Percentiles rank a stretch among this genome's conserved stretches.
phyloP scores from a whole-genome alignment of 2,888 invertebrate genomes.

The Siphonodentalium dalli region DNA sequence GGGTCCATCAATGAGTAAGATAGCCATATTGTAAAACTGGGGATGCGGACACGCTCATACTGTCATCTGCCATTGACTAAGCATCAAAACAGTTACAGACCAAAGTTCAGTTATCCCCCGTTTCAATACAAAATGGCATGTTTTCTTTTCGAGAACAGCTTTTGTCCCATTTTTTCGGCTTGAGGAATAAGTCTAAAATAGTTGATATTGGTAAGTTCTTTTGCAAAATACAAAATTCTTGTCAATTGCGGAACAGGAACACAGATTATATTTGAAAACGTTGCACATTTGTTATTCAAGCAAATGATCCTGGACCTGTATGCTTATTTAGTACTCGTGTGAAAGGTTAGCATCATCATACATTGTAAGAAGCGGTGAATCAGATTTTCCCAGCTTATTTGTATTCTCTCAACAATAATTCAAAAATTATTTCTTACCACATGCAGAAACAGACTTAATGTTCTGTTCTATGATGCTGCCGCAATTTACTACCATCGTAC shows the following conservation, averaged over 20 bases:
- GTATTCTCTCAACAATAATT: background rate
- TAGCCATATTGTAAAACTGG: too few species aligned
- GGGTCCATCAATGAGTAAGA: too few species aligned
- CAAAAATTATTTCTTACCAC: conserved; percentile 11
- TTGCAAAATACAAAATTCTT: conserved; percentile 21
- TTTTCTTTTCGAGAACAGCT: background rate
- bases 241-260: conserved; percentile 13
- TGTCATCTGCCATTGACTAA: too few species aligned
- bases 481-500: conserved; percentile 6
- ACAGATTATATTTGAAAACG: conserved; percentile 8
- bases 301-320: conserved; percentile 12
- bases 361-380: conserved; percentile 14
- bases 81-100: conserved; percentile 16
- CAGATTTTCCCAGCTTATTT: conserved; percentile 11
- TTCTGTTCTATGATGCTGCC: conserved; percentile 11
- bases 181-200: background rate
- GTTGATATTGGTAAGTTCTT: conserved; percentile 5
- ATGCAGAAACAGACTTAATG: conserved; percentile 20
- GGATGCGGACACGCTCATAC: too few species aligned
- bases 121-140: conserved; percentile 2
- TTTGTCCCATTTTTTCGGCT: conserved; percentile 1
- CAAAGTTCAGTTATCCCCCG: conserved; percentile 10
- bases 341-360: conserved; percentile 9
- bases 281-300: too few species aligned
- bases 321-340: conserved; percentile 5